These are phyloP conservation scores for Drymodes brunneopygia DNA, from an alignment of 2,113 vertebrate genomes.

Conservation along the genomic window DNA sequence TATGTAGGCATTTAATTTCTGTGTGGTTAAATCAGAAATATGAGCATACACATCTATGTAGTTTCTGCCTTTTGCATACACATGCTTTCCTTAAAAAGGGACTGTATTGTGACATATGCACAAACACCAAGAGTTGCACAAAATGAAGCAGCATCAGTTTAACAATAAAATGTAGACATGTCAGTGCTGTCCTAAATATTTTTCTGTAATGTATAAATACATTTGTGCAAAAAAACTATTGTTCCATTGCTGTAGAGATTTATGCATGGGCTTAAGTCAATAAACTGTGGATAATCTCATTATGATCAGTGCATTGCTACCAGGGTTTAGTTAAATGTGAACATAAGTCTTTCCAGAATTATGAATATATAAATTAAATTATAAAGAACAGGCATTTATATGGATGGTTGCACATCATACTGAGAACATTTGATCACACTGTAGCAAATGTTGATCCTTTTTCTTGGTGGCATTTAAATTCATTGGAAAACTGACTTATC, in stretches of 20 bases:
- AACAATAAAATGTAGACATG: neutral
- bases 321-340: conserved; percentile 6
- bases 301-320: neutral
- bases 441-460: neutral
- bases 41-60: neutral
- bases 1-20: neutral
- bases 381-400: neutral
- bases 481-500: neutral
- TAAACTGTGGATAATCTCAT: neutral
- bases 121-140: neutral
- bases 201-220: neutral
- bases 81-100: neutral
- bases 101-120: neutral
- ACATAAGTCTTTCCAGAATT: neutral
- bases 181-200: neutral
- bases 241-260: neutral
- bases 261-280: neutral
- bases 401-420: neutral
- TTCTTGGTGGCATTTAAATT: neutral
- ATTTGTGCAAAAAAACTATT: neutral
- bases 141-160: neutral
- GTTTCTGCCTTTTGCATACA: neutral
- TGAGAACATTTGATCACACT: neutral
- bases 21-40: neutral
- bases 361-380: neutral